phyloP scores from a whole-genome alignment of 2,797 vertebrate species.

The Coendou prehensilis region DNA sequence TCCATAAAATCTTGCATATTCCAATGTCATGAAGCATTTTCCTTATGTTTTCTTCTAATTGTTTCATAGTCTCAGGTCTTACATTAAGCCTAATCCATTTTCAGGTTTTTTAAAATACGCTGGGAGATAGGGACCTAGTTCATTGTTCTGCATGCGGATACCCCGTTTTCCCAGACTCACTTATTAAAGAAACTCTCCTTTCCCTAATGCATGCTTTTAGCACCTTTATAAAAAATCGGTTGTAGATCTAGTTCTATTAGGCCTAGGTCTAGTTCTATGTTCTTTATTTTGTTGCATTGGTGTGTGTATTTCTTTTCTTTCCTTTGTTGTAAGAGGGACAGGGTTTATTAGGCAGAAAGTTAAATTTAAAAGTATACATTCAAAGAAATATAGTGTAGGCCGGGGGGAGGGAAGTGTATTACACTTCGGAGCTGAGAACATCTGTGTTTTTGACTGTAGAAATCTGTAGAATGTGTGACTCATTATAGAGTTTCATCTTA shows the following conservation, averaged over 20 bases:
- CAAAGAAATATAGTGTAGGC: not conserved
- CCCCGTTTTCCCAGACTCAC: not conserved
- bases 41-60: not conserved
- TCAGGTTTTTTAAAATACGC: not conserved
- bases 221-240: not conserved
- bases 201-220: not conserved
- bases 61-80: not conserved
- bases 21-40: not conserved
- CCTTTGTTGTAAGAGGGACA: not conserved
- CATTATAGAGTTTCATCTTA: not conserved
- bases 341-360: not conserved
- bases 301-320: not conserved
- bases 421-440: not conserved
- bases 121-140: not conserved
- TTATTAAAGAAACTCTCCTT: not conserved
- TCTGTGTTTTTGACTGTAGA: not conserved
- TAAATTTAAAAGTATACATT: not conserved
- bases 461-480: too few relatives aligned
- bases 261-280: not conserved
- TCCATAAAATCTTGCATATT: not conserved
- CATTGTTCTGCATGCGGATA: not conserved
- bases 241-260: not conserved
- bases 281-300: not conserved
- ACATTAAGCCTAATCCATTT: not conserved
- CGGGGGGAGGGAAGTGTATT: not conserved